Evolutionary conservation across 2,888 invertebrate genomes (phyloP).

Genomic region (Craniophora ligustri): DNA sequence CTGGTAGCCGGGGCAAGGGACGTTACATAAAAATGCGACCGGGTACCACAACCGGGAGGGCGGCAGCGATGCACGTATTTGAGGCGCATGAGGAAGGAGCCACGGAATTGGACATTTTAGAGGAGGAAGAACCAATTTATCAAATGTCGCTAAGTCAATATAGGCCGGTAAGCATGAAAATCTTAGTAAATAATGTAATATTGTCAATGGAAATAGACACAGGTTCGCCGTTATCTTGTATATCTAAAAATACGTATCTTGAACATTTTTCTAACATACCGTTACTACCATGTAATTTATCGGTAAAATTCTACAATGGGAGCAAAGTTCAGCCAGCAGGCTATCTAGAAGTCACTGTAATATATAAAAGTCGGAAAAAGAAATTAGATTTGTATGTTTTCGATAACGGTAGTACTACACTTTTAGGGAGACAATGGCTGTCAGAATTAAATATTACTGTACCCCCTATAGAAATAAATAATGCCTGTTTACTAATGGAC

Average conservation of each 20-base stretch:
- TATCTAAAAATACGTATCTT: background rate
- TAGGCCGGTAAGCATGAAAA: slow-evolving; percentile 1
- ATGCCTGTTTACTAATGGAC: too few relatives aligned
- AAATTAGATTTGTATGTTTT: background rate
- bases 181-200: background rate
- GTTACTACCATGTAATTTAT: background rate
- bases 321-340: background rate
- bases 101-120: background rate
- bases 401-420: background rate
- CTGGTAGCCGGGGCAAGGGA: too few relatives aligned
- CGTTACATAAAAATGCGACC: too few relatives aligned
- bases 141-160: slow-evolving; percentile 3
- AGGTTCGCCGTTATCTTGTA: background rate
- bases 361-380: background rate
- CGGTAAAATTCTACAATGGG: background rate
- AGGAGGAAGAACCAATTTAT: background rate
- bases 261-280: background rate
- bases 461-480: too few relatives aligned
- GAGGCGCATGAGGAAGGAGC: background rate
- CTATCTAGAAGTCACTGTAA: background rate
- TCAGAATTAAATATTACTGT: background rate
- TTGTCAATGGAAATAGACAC: background rate
- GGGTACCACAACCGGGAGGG: background rate
- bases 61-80: background rate
- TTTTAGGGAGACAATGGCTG: slow-evolving; percentile 1